Evolutionary conservation across 2,113 vertebrate species (phyloP).

Genomic region (Oncorhynchus nerka): DNA sequence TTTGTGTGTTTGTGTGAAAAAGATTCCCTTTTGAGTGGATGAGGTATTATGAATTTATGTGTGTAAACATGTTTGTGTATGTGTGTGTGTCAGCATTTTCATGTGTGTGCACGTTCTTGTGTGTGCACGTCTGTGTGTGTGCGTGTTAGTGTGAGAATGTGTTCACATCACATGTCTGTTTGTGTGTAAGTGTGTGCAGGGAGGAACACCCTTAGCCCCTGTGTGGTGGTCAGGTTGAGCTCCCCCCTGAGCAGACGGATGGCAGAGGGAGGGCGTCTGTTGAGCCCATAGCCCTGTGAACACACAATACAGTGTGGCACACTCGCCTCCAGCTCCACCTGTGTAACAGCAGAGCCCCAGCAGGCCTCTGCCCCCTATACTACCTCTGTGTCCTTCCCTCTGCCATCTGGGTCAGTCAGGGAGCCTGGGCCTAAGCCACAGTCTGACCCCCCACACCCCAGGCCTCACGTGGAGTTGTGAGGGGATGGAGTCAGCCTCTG

Average conservation of each 20-base stretch:
- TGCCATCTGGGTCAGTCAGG: conserved; percentile 37
- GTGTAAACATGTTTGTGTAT: conserved; percentile 4
- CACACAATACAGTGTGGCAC: conserved; percentile 10
- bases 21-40: too few species aligned
- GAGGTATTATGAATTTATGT: neutral
- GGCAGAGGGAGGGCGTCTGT: conserved; percentile 8
- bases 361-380: neutral
- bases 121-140: neutral
- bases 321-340: conserved; percentile 32
- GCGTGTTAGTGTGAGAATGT: conserved; percentile 1
- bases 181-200: neutral
- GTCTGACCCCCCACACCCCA: too few species aligned
- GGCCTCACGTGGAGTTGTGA: too few species aligned
- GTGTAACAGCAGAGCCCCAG: conserved; percentile 35
- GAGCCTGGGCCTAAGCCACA: neutral
- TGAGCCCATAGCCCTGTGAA: conserved; percentile 24
- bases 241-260: conserved; percentile 23
- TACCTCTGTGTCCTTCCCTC: conserved; percentile 26
- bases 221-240: conserved; percentile 10
- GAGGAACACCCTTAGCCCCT: conserved; percentile 2
- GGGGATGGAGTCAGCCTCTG: too few species aligned
- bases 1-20: conserved; percentile 3
- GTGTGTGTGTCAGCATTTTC: neutral
- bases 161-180: neutral
- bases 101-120: neutral